phyloP scores from a whole-genome alignment of 2,888 invertebrate genomes.

The Sphecodes monilicornis region DNA sequence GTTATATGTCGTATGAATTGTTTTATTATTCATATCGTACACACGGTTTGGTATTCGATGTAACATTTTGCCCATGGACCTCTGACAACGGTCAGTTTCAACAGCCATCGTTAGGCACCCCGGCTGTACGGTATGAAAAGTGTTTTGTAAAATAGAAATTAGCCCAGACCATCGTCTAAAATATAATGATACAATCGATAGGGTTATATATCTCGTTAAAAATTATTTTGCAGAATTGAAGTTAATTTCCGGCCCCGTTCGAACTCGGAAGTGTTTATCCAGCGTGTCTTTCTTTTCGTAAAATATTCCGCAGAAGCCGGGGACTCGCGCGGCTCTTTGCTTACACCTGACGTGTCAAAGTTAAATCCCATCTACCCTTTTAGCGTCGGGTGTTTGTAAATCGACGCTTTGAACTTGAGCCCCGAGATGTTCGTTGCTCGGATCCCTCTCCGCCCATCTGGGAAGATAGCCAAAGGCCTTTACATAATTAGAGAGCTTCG shows the following conservation, averaged over 20 bases:
- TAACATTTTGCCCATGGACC: too few relatives aligned
- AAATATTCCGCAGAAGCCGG: background rate
- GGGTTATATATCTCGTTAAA: background rate
- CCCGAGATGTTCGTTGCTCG: constrained; percentile 13
- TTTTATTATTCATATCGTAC: too few relatives aligned
- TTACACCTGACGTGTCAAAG: constrained; percentile 59
- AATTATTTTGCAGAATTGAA: background rate
- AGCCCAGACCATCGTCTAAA: too few relatives aligned
- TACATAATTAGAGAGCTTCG: constrained; percentile 47
- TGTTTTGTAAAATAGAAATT: too few relatives aligned
- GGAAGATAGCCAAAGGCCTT: constrained; percentile 36
- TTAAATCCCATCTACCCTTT: constrained; percentile 45
- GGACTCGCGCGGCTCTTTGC: constrained; percentile 1
- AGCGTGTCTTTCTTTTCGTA: background rate
- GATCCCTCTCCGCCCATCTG: too few relatives aligned
- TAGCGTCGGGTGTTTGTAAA: constrained; percentile 29
- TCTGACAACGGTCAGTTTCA: too few relatives aligned
- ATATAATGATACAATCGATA: background rate
- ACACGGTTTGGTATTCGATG: too few relatives aligned
- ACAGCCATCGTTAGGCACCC: too few relatives aligned
- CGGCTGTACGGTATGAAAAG: too few relatives aligned
- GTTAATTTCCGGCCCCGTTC: background rate
- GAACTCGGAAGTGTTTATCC: background rate
- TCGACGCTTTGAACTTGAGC: constrained; percentile 57
- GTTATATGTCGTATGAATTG: too few relatives aligned